Conservation (phyloP, 2,113 vertebrate genomes). For the Bos javanicus region DNA sequence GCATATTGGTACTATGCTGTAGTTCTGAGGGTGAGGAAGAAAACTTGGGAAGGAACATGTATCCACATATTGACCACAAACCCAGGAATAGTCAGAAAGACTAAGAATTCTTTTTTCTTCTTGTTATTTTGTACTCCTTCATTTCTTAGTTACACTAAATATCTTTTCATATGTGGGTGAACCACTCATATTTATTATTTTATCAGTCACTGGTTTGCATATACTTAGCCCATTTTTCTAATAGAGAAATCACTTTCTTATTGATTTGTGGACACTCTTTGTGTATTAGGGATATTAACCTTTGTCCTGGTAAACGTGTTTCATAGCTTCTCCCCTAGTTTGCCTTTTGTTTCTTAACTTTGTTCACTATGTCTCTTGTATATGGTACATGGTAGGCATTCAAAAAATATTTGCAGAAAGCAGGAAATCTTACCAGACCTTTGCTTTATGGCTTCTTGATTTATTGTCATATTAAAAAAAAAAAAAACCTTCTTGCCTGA, state of each 20-base stretch:
- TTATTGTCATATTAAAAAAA: not conserved
- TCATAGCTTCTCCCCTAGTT: not conserved
- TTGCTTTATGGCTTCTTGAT: not conserved
- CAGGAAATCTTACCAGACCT: not conserved
- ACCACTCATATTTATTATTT: not conserved
- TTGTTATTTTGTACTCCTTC: not conserved
- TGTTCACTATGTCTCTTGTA: not conserved
- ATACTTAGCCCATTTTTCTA: not conserved
- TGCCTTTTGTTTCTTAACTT: not conserved
- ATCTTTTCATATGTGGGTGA: not conserved
- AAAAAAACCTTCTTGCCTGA: not conserved
- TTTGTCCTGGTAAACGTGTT: not conserved
- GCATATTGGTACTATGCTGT: not conserved
- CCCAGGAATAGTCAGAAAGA: not conserved
- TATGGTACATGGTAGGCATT: not conserved
- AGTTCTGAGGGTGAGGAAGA: not conserved
- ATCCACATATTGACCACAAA: not conserved
- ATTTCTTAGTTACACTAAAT: not conserved
- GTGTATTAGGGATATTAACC: not conserved
- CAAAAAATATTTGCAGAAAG: not conserved
- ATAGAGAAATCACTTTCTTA: not conserved
- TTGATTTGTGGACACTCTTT: conserved; percentile 29
- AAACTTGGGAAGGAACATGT: not conserved
- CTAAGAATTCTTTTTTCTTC: not conserved
- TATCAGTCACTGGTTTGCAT: not conserved